These are phyloP conservation scores for Wiebesia pumilae DNA, from an alignment of 1,140 invertebrate genomes.

Conservation along the genomic window DNA sequence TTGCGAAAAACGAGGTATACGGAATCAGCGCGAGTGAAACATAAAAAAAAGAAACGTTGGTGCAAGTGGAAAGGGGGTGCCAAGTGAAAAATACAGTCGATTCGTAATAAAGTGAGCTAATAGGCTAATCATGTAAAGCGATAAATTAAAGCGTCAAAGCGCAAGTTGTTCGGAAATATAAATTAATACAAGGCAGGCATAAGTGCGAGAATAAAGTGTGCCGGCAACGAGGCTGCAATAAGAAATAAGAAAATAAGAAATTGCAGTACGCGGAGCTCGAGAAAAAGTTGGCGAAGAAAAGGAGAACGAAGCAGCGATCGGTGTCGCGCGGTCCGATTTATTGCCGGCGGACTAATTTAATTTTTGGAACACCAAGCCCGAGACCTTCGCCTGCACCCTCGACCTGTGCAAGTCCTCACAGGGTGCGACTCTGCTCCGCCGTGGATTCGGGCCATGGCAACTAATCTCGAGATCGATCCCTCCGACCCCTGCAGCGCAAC, in stretches of 20 bases:
- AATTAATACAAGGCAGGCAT: neutral
- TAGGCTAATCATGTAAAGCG: too few relatives aligned
- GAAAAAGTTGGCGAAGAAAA: neutral
- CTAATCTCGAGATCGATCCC: constrained; percentile 51
- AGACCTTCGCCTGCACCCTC: neutral
- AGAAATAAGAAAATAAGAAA: too few relatives aligned
- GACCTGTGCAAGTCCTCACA: neutral
- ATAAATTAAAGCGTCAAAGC: too few relatives aligned
- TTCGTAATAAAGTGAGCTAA: neutral
- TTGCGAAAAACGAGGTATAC: too few relatives aligned
- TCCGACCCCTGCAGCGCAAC: constrained; percentile 1
- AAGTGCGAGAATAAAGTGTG: neutral
- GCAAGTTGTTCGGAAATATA: too few relatives aligned
- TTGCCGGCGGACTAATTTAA: constrained; percentile 2
- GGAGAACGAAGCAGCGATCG: neutral
- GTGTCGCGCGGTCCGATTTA: neutral
- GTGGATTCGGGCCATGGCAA: constrained; percentile 43
- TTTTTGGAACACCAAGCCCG: neutral
- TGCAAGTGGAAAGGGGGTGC: neutral
- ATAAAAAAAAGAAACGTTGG: neutral
- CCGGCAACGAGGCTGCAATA: too few relatives aligned
- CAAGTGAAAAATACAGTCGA: neutral
- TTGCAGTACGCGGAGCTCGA: too few relatives aligned
- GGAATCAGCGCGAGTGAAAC: too few relatives aligned
- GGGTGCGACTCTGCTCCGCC: neutral